A percentile compares a stretch with the other conserved stretches of the same genome.
phyloP scores from a whole-genome alignment of 2,888 invertebrate genomes.

The Agonopterix heracliana region DNA sequence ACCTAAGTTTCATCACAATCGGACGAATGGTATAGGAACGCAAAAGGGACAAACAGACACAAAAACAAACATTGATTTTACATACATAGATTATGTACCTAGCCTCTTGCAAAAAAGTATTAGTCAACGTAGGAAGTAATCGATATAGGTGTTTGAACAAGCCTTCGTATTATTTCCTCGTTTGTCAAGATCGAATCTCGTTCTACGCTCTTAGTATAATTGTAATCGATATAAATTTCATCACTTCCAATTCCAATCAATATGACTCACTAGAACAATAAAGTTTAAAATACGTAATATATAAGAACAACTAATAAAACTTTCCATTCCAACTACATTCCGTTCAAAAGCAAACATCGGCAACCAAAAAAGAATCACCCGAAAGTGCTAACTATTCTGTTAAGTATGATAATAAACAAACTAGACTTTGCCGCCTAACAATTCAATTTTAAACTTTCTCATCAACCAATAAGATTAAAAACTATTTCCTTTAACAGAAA shows the following conservation, averaged over 20 bases:
- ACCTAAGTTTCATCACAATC: no score
- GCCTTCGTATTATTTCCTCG: slow-evolving; percentile 34
- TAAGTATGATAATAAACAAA: slow-evolving; percentile 26
- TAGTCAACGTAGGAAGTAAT: slow-evolving; percentile 31
- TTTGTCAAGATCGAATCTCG: slow-evolving; percentile 37
- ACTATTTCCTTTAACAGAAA: background rate
- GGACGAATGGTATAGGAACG: no score
- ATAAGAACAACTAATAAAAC: background rate
- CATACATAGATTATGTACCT: no score
- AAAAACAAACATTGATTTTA: no score
- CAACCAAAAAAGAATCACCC: slow-evolving; percentile 28
- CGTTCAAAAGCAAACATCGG: slow-evolving; percentile 24
- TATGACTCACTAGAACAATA: background rate
- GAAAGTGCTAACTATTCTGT: slow-evolving; percentile 39
- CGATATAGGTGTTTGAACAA: slow-evolving; percentile 34
- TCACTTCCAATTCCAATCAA: background rate
- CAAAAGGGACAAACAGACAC: no score
- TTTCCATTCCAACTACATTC: background rate
- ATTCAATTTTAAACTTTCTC: background rate
- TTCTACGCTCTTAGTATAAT: slow-evolving; percentile 19
- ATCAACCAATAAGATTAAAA: no score
- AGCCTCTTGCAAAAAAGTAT: no score
- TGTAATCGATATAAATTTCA: slow-evolving; percentile 19
- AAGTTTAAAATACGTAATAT: background rate
- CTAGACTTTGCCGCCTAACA: background rate